These are phyloP conservation scores for Heliconius hortense DNA, from an alignment of 2,888 invertebrate genomes.

Conservation along the genomic window DNA sequence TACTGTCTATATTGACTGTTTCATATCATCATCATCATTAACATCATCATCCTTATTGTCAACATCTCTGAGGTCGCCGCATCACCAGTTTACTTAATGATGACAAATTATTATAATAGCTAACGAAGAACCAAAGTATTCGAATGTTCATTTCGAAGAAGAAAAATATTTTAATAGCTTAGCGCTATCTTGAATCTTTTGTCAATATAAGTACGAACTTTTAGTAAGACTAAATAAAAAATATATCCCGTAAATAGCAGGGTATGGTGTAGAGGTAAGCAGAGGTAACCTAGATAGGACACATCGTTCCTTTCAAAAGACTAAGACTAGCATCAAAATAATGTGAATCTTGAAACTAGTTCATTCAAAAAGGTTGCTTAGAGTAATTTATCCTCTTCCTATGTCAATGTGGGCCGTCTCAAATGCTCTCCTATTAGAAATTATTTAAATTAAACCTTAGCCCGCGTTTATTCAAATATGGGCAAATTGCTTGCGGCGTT, in stretches of 20 bases:
- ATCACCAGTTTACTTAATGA: too few species aligned
- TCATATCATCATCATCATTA: background rate
- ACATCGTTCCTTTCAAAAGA: too few species aligned
- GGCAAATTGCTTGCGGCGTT: conserved; percentile 47
- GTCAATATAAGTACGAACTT: background rate
- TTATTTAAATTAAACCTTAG: conserved; percentile 53
- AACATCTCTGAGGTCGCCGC: too few species aligned
- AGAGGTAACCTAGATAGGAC: too few species aligned
- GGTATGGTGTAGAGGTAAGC: too few species aligned
- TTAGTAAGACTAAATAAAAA: background rate
- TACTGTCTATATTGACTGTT: background rate
- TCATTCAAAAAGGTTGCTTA: conserved; percentile 17
- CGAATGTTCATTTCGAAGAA: too few species aligned
- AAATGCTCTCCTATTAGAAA: conserved; percentile 50
- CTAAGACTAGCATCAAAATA: background rate
- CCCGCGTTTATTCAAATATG: conserved; percentile 50
- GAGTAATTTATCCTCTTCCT: conserved; percentile 27
- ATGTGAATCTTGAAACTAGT: conserved; percentile 15
- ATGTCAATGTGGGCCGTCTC: conserved; percentile 40
- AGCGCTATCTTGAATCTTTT: background rate
- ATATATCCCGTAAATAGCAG: too few species aligned
- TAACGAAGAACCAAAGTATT: too few species aligned
- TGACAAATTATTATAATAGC: too few species aligned
- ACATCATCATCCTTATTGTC: too few species aligned
- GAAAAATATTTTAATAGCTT: background rate